Evolutionary conservation across 2,113 vertebrate genomes (phyloP).

Genomic region (Labeo catla): DNA sequence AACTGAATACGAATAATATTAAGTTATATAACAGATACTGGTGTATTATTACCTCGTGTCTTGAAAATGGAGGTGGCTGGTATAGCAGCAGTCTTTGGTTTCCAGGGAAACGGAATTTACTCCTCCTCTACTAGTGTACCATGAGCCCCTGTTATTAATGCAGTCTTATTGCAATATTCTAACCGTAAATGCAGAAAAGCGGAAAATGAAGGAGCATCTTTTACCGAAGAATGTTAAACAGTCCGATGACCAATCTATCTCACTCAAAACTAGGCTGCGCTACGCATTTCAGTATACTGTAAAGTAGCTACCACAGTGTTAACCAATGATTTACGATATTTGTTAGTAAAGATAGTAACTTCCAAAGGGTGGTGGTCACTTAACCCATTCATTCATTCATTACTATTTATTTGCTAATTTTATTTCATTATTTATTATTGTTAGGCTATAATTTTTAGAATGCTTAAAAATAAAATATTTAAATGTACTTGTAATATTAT

Average conservation of each 20-base stretch:
- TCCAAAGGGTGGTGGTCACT: background rate
- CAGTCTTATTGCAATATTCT: background rate
- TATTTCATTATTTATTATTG: background rate
- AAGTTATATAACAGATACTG: constrained; percentile 39
- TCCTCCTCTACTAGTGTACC: constrained; percentile 33
- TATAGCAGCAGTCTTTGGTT: constrained; percentile 66
- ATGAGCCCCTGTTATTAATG: constrained; percentile 13
- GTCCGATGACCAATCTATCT: background rate
- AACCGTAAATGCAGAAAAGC: background rate
- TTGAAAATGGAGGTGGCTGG: constrained; percentile 69
- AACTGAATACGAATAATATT: constrained; percentile 46
- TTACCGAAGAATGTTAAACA: background rate
- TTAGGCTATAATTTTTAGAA: background rate
- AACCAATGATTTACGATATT: background rate
- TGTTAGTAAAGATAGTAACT: background rate
- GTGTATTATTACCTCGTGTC: constrained; percentile 54
- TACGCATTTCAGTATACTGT: background rate
- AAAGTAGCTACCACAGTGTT: background rate
- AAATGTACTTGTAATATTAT: background rate
- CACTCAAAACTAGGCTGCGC: background rate
- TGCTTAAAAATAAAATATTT: background rate
- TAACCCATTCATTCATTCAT: background rate
- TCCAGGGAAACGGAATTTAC: constrained; percentile 71
- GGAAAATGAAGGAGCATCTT: background rate
- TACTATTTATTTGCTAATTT: background rate